Evolutionary conservation across 2,888 invertebrate genomes (phyloP).

Genomic region (Antitype chi): DNA sequence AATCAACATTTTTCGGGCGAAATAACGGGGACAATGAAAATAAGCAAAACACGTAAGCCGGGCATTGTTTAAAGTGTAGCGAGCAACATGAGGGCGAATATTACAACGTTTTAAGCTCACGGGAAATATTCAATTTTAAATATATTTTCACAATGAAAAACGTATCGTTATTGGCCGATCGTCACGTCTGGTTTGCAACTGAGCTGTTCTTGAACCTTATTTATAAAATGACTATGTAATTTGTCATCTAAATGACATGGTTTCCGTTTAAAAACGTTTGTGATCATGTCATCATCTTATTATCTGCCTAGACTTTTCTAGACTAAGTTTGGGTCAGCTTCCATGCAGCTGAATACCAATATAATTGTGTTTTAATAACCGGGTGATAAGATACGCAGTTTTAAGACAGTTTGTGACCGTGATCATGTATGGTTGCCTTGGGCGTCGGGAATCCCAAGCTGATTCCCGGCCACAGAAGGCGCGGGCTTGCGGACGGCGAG

Average conservation of each 20-base stretch:
- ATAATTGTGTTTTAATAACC: no score
- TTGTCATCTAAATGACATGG: no score
- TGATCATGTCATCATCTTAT: no score
- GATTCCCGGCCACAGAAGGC: no score
- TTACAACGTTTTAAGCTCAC: slow-evolving; percentile 37
- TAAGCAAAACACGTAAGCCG: slow-evolving; percentile 53
- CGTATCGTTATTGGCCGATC: slow-evolving; percentile 22
- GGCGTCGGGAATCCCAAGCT: no score
- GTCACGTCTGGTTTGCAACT: neutral
- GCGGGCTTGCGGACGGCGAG: no score
- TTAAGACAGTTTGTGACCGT: no score
- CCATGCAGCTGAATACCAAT: no score
- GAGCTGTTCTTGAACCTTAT: neutral
- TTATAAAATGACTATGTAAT: neutral
- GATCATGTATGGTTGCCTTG: neutral
- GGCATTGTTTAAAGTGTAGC: slow-evolving; percentile 52
- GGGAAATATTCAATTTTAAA: slow-evolving; percentile 59
- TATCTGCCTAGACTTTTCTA: no score
- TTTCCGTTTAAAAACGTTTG: no score
- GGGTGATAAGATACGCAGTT: no score
- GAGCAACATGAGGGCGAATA: slow-evolving; percentile 29
- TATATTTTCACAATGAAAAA: slow-evolving; percentile 54
- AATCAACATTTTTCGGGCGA: slow-evolving; percentile 57
- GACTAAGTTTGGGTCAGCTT: no score
- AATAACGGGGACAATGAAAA: slow-evolving; percentile 49